Percentiles rank a stretch among this genome's conserved stretches.
Evolutionary conservation across 2,113 vertebrate species (phyloP).

Genomic region (Lagopus leucura): DNA sequence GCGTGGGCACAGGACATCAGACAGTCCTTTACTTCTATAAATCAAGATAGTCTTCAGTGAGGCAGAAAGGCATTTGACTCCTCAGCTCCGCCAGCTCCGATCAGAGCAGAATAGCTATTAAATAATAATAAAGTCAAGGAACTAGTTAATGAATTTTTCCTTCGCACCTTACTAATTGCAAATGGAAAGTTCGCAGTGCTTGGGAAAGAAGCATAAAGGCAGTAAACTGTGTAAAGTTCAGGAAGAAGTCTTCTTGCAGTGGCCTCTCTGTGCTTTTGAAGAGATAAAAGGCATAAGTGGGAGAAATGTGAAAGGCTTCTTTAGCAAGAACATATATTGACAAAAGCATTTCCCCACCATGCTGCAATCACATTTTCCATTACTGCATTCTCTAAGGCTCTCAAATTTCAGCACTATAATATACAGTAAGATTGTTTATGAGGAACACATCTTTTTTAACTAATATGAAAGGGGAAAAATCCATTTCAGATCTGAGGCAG

Average conservation of each 20-base stretch:
- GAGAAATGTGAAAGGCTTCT: constrained; percentile 23
- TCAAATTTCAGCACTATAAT: constrained; percentile 35
- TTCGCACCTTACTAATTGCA: background rate
- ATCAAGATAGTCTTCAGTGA: background rate
- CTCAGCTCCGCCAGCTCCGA: background rate
- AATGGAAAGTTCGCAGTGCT: background rate
- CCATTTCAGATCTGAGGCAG: constrained; percentile 18
- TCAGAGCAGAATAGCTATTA: background rate
- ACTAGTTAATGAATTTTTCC: constrained; percentile 11
- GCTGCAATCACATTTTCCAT: constrained; percentile 70
- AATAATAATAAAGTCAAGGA: background rate
- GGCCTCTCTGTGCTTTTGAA: constrained; percentile 42
- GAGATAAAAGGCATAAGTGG: constrained; percentile 33
- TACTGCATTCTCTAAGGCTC: constrained; percentile 50
- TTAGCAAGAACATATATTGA: constrained; percentile 48
- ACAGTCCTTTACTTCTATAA: background rate
- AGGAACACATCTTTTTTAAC: constrained; percentile 10
- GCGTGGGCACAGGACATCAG: background rate
- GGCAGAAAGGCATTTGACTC: background rate
- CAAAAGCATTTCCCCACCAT: constrained; percentile 57
- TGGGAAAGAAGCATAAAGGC: constrained; percentile 19
- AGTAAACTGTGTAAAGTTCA: constrained; percentile 33
- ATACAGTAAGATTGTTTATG: constrained; percentile 47
- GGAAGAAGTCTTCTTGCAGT: constrained; percentile 13
- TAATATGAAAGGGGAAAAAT: background rate